Conservation (phyloP, 2,797 vertebrate genomes). For the Anableps anableps region DNA sequence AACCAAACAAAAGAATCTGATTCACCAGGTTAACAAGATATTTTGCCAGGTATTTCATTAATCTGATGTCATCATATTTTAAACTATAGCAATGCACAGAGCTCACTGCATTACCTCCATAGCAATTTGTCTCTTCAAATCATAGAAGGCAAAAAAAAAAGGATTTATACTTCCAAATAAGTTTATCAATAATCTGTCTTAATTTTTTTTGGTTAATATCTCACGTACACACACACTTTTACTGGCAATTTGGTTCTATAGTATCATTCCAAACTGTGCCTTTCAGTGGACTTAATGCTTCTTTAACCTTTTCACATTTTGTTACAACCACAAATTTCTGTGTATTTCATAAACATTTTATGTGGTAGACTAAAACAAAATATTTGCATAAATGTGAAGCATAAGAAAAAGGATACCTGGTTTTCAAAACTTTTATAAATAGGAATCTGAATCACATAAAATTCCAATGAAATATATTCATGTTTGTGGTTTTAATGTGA, state of each 20-base stretch:
- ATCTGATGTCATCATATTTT: constrained; percentile 64
- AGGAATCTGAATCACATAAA: too few relatives aligned
- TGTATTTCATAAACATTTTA: neutral
- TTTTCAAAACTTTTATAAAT: neutral
- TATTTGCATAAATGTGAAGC: neutral
- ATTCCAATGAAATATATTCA: too few relatives aligned
- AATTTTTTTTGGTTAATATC: neutral
- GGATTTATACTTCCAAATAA: neutral
- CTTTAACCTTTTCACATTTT: neutral
- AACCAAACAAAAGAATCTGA: constrained; percentile 59
- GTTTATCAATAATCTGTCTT: neutral
- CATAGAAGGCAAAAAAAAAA: constrained; percentile 2
- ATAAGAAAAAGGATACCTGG: neutral
- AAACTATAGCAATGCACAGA: constrained; percentile 7
- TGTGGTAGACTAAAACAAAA: neutral
- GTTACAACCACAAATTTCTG: neutral
- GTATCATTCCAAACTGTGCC: neutral
- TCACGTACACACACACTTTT: neutral
- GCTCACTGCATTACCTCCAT: constrained; percentile 29
- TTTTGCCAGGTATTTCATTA: constrained; percentile 57
- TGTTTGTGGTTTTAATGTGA: too few relatives aligned
- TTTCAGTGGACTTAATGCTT: neutral
- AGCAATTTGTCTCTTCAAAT: constrained; percentile 4
- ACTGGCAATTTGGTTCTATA: neutral
- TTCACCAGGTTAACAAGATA: constrained; percentile 47